Conservation (phyloP, 53 echinoderm and acorn worm genomes). For the Apostichopus leukothele region DNA sequence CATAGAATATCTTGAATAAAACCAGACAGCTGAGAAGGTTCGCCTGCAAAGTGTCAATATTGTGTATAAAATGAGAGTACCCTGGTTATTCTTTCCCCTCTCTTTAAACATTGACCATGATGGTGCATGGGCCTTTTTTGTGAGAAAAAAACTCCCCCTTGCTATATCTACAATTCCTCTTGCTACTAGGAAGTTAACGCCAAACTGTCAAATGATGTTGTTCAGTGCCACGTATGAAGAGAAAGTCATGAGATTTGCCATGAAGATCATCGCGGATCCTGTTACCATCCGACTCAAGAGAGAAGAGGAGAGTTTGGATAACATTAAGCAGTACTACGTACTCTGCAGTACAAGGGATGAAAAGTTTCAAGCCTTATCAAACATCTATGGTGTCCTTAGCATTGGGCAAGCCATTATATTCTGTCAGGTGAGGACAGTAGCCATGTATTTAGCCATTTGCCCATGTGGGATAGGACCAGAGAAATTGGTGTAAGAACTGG, state of each 20-base stretch:
- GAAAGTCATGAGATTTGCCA: slow-evolving; percentile 83
- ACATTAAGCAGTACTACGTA: slow-evolving; percentile 95
- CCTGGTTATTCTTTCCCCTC: too few relatives aligned
- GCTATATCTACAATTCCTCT: background rate
- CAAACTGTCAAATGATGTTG: slow-evolving; percentile 96
- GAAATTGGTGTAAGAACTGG: too few relatives aligned
- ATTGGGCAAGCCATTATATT: slow-evolving; percentile 98
- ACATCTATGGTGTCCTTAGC: slow-evolving; percentile 85
- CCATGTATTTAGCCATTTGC: too few relatives aligned
- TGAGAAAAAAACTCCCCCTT: background rate
- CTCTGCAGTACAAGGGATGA: slow-evolving; percentile 73
- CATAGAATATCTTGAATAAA: too few relatives aligned
- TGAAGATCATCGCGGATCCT: slow-evolving; percentile 75
- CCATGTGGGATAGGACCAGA: too few relatives aligned
- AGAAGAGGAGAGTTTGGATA: slow-evolving; percentile 83
- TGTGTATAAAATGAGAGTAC: too few relatives aligned
- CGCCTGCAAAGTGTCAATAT: too few relatives aligned
- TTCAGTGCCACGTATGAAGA: slow-evolving; percentile 94
- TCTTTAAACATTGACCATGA: background rate
- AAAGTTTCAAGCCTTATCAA: slow-evolving; percentile 83
- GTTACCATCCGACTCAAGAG: slow-evolving; percentile 80
- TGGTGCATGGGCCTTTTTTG: background rate
- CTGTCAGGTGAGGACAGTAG: slow-evolving; percentile 69
- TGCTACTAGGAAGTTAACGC: slow-evolving; percentile 51
- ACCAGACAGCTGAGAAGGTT: too few relatives aligned